Percentiles rank a stretch among this genome's conserved stretches.
Evolutionary conservation across 2,888 invertebrate species (phyloP).

Genomic region (Eudemis profundana): DNA sequence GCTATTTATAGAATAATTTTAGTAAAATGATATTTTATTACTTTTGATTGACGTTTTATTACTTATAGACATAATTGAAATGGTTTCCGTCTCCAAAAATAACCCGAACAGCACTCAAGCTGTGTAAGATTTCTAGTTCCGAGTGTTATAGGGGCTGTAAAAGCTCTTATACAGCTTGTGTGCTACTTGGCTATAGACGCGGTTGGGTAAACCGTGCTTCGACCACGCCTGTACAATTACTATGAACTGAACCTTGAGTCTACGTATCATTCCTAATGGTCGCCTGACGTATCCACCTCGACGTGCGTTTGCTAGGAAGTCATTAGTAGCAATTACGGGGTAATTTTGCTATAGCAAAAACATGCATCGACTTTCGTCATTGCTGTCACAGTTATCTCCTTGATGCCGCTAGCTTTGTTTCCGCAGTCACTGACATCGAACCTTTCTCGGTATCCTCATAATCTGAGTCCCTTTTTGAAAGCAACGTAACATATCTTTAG

Average conservation of each 20-base stretch:
- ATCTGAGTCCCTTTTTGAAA: neutral
- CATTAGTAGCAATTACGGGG: slow-evolving; percentile 65
- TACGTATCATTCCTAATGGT: slow-evolving; percentile 43
- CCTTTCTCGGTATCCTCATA: slow-evolving; percentile 20
- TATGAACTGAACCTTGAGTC: slow-evolving; percentile 59
- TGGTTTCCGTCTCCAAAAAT: slow-evolving; percentile 32
- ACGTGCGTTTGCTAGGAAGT: slow-evolving; percentile 66
- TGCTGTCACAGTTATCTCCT: slow-evolving; percentile 36
- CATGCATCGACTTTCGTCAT: slow-evolving; percentile 48
- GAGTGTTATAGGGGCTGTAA: too few relatives aligned
- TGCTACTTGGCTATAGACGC: too few relatives aligned
- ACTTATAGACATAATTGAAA: slow-evolving; percentile 22
- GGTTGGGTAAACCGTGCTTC: slow-evolving; percentile 34
- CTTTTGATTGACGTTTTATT: slow-evolving; percentile 2
- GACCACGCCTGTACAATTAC: slow-evolving; percentile 54
- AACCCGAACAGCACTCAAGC: too few relatives aligned
- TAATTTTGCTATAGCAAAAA: slow-evolving; percentile 67
- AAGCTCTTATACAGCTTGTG: too few relatives aligned
- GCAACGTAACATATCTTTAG: neutral
- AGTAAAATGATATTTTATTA: neutral
- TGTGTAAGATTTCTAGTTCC: too few relatives aligned
- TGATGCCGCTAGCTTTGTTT: slow-evolving; percentile 36
- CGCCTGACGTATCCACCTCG: slow-evolving; percentile 46
- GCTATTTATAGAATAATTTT: neutral
- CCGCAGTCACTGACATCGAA: slow-evolving; percentile 33